These are phyloP conservation scores for Engraulis encrasicolus DNA, from an alignment of 2,113 vertebrate species.

Conservation along the genomic window DNA sequence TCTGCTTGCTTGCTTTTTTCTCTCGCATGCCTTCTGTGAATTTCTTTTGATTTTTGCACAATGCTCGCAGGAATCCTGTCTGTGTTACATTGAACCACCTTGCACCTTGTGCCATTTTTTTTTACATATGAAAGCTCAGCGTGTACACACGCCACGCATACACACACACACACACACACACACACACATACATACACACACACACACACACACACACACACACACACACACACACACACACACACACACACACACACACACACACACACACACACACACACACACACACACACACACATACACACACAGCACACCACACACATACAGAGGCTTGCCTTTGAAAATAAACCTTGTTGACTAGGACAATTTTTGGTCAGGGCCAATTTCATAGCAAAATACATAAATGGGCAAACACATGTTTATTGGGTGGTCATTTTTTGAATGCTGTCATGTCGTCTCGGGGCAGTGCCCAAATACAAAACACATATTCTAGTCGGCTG, in stretches of 20 bases:
- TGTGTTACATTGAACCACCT: background rate
- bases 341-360: constrained; percentile 15
- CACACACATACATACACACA: background rate
- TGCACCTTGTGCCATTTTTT: background rate
- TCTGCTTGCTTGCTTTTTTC: background rate
- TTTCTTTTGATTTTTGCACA: constrained; percentile 12
- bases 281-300: background rate
- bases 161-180: background rate
- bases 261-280: too few relatives aligned
- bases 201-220: background rate
- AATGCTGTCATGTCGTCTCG: background rate
- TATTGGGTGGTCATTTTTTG: background rate
- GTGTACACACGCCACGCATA: too few relatives aligned
- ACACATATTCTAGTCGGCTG: background rate
- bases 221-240: background rate
- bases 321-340: background rate
- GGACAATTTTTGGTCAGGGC: constrained; percentile 15
- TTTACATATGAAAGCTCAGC: constrained; percentile 2
- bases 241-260: background rate
- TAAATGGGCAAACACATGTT: background rate
- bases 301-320: background rate
- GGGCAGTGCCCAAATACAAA: constrained; percentile 5
- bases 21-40: background rate
- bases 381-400: constrained; percentile 12
- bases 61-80: background rate